Conservation (phyloP, 2,888 invertebrate species). For the Adela reaumurella region DNA sequence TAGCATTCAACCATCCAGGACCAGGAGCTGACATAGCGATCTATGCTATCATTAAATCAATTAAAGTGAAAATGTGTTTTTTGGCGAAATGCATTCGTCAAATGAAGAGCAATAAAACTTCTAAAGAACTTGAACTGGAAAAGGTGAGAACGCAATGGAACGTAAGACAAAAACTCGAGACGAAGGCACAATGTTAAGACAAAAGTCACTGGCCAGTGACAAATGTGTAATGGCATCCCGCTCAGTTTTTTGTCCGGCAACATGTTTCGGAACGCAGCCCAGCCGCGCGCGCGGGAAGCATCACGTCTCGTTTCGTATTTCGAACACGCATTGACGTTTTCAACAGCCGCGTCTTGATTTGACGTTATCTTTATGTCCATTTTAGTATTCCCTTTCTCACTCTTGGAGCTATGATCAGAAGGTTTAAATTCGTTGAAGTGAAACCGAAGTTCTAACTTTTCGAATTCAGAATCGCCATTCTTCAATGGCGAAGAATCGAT, state of each 20-base stretch:
- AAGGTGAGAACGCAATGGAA: background rate
- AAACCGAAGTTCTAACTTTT: background rate
- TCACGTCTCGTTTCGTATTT: slow-evolving; percentile 38
- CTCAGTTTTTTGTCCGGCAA: slow-evolving; percentile 28
- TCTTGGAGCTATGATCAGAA: background rate
- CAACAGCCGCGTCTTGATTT: slow-evolving; percentile 12
- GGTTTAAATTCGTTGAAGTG: background rate
- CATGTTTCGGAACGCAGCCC: slow-evolving; percentile 22
- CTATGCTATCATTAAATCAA: too few species aligned
- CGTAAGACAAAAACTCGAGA: background rate
- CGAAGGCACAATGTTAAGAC: slow-evolving; percentile 6
- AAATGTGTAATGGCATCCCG: slow-evolving; percentile 15
- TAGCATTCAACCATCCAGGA: too few species aligned
- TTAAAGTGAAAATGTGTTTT: too few species aligned
- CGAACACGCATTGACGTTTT: slow-evolving; percentile 33
- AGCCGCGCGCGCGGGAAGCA: slow-evolving; percentile 25
- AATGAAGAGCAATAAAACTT: too few species aligned
- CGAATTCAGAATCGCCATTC: background rate
- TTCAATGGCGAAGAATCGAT: background rate
- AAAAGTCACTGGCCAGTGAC: slow-evolving; percentile 16
- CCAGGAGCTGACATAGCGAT: too few species aligned
- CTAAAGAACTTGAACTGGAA: background rate
- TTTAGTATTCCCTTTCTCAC: background rate
- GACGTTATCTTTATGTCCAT: background rate
- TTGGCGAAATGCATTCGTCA: too few species aligned